A percentile compares a stretch with the other conserved stretches of the same genome.
These are phyloP conservation scores for Clepsis dumicolana DNA, from an alignment of 2,888 invertebrate species.

Conservation along the genomic window DNA sequence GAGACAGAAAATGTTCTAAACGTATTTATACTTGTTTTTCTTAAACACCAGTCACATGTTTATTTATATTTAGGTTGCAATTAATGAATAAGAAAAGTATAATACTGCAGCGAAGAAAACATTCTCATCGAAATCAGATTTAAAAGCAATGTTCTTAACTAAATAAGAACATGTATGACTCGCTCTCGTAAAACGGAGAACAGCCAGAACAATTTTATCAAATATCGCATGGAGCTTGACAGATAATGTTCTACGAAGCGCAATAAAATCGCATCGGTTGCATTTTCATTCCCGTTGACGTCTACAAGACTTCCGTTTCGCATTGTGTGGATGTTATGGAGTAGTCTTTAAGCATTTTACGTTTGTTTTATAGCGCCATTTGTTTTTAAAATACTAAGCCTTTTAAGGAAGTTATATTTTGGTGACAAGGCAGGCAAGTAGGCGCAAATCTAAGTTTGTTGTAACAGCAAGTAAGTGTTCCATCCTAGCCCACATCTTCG, in stretches of 20 bases:
- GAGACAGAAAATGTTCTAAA: not conserved
- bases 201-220: constrained; percentile 62
- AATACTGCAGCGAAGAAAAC: no score
- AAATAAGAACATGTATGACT: not conserved
- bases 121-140: not conserved
- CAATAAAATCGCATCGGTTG: constrained; percentile 67
- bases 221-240: constrained; percentile 59
- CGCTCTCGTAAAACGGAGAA: not conserved
- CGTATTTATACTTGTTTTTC: not conserved
- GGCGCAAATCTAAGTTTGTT: not conserved
- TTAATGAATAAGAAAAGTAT: no score
- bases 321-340: constrained; percentile 57
- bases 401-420: not conserved
- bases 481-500: no score
- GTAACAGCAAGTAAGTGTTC: no score
- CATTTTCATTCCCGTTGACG: constrained; percentile 64
- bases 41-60: not conserved
- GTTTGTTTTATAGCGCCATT: constrained; percentile 47
- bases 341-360: constrained; percentile 48
- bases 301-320: constrained; percentile 57
- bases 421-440: not conserved
- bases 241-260: constrained; percentile 59
- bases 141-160: not conserved
- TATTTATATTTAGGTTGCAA: no score
- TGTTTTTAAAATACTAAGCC: not conserved